Evolutionary conservation across 2,888 invertebrate genomes (phyloP).

Genomic region (Actias luna): DNA sequence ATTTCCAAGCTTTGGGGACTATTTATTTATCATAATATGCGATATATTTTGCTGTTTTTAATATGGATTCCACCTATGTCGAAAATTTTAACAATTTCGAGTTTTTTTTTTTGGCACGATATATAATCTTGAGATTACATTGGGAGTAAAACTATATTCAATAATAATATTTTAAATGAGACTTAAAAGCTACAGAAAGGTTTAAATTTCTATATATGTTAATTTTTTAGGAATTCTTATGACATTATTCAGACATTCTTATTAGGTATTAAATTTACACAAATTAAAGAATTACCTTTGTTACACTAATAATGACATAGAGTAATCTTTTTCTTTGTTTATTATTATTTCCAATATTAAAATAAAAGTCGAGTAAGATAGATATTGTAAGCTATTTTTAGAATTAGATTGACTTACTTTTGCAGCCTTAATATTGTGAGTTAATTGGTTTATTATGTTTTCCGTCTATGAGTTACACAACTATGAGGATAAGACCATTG

Average conservation of each 20-base stretch:
- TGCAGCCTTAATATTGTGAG: background rate
- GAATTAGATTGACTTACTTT: background rate
- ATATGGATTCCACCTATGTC: no score
- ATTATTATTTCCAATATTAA: background rate
- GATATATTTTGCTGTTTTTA: no score
- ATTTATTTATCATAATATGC: no score
- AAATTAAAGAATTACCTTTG: background rate
- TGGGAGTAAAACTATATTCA: no score
- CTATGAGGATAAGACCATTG: slow-evolving; percentile 21
- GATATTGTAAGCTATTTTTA: background rate
- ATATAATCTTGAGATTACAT: no score
- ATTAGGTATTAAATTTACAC: background rate
- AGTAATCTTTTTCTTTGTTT: background rate
- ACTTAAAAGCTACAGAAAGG: no score
- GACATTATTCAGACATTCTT: background rate
- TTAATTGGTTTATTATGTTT: slow-evolving; percentile 2
- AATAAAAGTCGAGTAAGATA: background rate
- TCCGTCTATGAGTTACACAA: background rate
- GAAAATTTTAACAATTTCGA: no score
- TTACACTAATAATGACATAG: background rate
- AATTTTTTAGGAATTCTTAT: no score
- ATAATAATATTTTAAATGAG: no score
- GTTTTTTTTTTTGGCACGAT: no score
- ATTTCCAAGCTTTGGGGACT: background rate
- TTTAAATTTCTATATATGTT: no score